Conservation (phyloP, 2,797 vertebrate genomes). For the Enteromius argenteus region DNA sequence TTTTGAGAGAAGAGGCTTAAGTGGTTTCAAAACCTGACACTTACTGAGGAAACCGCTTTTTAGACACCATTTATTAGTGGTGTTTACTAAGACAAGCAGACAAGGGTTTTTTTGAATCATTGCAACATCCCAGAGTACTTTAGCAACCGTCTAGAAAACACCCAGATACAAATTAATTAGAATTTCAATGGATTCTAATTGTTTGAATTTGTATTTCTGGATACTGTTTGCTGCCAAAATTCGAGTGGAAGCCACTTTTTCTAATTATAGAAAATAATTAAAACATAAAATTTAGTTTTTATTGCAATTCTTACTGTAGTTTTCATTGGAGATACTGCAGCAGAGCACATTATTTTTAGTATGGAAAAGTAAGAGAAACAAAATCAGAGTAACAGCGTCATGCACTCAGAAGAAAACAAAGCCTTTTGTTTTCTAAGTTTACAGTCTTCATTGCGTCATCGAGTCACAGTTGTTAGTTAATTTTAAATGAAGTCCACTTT, state of each 20-base stretch:
- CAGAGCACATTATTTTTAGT: not conserved
- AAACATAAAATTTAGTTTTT: not conserved
- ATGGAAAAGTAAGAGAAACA: not conserved
- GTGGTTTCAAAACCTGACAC: slow-evolving; percentile 19
- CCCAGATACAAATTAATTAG: too few relatives aligned
- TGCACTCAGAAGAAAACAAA: slow-evolving; percentile 19
- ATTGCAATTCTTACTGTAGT: not conserved
- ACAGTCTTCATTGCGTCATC: slow-evolving; percentile 19
- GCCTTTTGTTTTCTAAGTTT: slow-evolving; percentile 40
- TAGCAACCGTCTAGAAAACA: not conserved
- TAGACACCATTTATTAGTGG: slow-evolving; percentile 12
- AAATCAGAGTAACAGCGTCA: not conserved
- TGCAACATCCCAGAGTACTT: not conserved
- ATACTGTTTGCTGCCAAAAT: not conserved
- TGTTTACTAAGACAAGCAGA: not conserved
- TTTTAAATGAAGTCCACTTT: slow-evolving; percentile 29
- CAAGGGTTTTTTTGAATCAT: not conserved
- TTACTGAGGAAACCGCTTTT: slow-evolving; percentile 12
- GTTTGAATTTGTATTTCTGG: not conserved
- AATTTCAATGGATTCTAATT: not conserved
- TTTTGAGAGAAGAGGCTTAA: not conserved
- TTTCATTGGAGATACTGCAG: not conserved
- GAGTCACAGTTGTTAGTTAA: slow-evolving; percentile 16
- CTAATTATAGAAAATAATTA: not conserved
- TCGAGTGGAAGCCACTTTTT: not conserved